Evolutionary conservation across 2,888 invertebrate species (phyloP), one percentile per base, ranked within the genome.

Genomic region (Diplolepis rosae): DNA sequence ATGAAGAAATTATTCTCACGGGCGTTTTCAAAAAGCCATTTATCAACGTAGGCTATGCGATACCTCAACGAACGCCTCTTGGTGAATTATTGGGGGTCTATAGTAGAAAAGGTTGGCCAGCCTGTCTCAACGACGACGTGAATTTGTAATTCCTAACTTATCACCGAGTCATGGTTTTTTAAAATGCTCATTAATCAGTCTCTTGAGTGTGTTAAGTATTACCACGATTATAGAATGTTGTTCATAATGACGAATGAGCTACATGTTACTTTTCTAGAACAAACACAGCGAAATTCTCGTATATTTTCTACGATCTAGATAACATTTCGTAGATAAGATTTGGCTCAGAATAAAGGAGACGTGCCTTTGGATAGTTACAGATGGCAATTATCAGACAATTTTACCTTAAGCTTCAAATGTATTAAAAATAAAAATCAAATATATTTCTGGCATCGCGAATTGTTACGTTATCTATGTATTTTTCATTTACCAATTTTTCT

Each of bases 121-220:
- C 18, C 15, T 45, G 45, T 15, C 18, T 45, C 18, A 45, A 35
- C 24, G 56, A 35, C 4, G 61, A 61, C 79, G 82, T 83, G 83
- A 81, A 82, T 82, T 80, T 81, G 80, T 82, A 80, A 82, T 82
- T 82, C 77, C 75, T 82, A 79, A 82, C 75, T 82, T 82, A 82
- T 82, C 70, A 79, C 79, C 50, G 61, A 76, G 79, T 82, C 80
- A 72, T 68, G 70, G 66, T 77, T 75, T 76, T 80, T 79, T 76
- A 81, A 77, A 74, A 71, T 70, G 68, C 66, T 69, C 78, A 79
- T 82, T 78, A 79, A 73, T 80, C 80, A 72, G 75, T 54, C 70
- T 72, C 73, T 71, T 54, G 2, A 45, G 76, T 76, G 74, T 56
- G 78, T 81, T 80, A 77, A 80, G 77, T 76, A 80, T 79, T 76